Evolutionary conservation across 2,113 vertebrate genomes (phyloP).

Genomic region (Oreotrochilus melanogaster): DNA sequence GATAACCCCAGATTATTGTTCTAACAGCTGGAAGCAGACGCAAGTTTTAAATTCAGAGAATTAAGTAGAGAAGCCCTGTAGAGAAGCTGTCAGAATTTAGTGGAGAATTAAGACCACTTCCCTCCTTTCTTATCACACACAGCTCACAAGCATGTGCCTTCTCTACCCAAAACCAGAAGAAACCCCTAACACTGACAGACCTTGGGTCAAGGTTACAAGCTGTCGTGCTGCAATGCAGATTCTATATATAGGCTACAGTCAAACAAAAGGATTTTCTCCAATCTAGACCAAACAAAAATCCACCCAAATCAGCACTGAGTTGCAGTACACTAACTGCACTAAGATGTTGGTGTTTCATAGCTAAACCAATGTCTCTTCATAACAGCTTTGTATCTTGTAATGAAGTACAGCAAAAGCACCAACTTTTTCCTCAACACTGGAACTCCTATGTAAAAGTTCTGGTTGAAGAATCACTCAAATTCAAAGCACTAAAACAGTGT

Average conservation of each 20-base stretch:
- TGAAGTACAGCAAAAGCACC: neutral
- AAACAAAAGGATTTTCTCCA: neutral
- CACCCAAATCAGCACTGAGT: neutral
- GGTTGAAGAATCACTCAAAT: neutral
- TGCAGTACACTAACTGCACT: neutral
- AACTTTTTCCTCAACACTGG: neutral
- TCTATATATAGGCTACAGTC: neutral
- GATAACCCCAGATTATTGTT: neutral
- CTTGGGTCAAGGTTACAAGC: neutral
- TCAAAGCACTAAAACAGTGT: neutral
- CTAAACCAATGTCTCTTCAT: neutral
- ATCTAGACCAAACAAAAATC: neutral
- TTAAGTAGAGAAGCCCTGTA: neutral
- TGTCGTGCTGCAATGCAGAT: neutral
- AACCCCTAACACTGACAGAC: neutral
- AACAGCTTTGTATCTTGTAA: neutral
- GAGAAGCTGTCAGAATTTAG: neutral
- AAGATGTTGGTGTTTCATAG: neutral
- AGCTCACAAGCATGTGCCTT: neutral
- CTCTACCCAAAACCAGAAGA: neutral
- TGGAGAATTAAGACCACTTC: neutral
- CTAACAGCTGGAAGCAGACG: neutral
- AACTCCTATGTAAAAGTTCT: neutral
- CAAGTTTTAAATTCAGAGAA: neutral
- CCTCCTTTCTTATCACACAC: neutral